Evolutionary conservation across 1,140 invertebrate genomes (phyloP).

Genomic region (Proales similis): DNA sequence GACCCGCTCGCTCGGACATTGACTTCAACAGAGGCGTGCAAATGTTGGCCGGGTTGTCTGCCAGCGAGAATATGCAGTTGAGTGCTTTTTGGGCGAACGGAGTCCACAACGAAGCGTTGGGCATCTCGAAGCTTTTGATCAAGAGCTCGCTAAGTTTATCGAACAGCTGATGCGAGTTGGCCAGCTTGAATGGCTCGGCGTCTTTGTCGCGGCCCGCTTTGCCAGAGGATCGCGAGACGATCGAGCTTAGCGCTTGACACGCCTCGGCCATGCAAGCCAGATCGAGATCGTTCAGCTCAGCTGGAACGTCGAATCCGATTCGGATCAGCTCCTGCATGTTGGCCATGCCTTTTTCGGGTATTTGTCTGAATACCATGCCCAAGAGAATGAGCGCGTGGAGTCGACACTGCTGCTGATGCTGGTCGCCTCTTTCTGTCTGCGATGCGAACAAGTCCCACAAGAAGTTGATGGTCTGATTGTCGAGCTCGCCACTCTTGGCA

Average conservation of each 20-base stretch:
- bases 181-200: constrained; percentile 19
- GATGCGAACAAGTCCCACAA: background rate
- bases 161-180: constrained; percentile 12
- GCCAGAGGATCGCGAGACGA: background rate
- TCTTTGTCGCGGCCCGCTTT: constrained; percentile 14
- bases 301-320: background rate
- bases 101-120: constrained; percentile 48
- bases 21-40: constrained; percentile 41
- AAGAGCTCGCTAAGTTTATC: constrained; percentile 1
- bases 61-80: constrained; percentile 58
- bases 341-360: constrained; percentile 26
- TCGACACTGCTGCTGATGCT: background rate
- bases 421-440: background rate
- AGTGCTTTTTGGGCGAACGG: constrained; percentile 60
- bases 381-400: background rate
- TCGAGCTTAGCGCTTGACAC: constrained; percentile 4
- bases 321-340: constrained; percentile 16
- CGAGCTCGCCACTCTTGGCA: constrained; percentile 30
- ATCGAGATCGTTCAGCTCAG: background rate
- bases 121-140: background rate
- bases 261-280: constrained; percentile 3
- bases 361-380: constrained; percentile 21
- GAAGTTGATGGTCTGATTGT: background rate
- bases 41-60: constrained; percentile 53
- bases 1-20: background rate